phyloP scores from a whole-genome alignment of 2,888 invertebrate species.

The Macrostomum cliftonense region DNA sequence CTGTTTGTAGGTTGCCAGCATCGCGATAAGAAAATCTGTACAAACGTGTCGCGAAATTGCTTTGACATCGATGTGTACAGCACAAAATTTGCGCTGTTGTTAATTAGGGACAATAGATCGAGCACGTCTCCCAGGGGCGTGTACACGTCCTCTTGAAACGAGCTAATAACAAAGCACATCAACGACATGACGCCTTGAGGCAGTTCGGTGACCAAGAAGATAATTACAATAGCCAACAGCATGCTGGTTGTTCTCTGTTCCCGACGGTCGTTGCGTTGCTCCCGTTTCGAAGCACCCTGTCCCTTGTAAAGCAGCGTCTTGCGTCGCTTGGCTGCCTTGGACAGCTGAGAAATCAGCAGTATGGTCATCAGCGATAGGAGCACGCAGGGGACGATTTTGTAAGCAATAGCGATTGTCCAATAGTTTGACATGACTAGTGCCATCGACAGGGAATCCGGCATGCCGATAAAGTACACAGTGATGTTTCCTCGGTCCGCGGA shows the following conservation, averaged over 20 bases:
- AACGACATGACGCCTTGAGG: conserved; percentile 59
- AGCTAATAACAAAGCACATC: conserved; percentile 55
- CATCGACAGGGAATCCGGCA: conserved; percentile 44
- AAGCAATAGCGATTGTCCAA: conserved; percentile 75
- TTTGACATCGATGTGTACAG: conserved; percentile 80
- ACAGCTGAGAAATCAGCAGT: conserved; percentile 36
- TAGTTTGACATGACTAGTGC: conserved; percentile 50
- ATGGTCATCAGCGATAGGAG: conserved; percentile 52
- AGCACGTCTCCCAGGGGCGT: conserved; percentile 50
- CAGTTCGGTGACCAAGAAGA: conserved; percentile 70
- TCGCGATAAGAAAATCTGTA: conserved; percentile 44
- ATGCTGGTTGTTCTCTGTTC: conserved; percentile 59
- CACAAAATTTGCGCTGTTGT: conserved; percentile 78
- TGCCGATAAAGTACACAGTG: not conserved
- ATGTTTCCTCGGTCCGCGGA: not conserved
- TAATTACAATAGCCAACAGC: conserved; percentile 64
- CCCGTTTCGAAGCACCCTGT: conserved; percentile 10
- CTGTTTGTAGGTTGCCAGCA: no score
- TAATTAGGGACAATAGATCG: conserved; percentile 70
- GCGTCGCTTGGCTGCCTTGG: conserved; percentile 28
- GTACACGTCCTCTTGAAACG: conserved; percentile 49
- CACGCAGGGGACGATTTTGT: conserved; percentile 73
- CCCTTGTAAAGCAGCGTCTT: conserved; percentile 21
- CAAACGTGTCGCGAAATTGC: conserved; percentile 54
- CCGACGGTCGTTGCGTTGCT: conserved; percentile 26